Conservation (phyloP, 1,140 invertebrate genomes). For the Paralvinella palmiformis region DNA sequence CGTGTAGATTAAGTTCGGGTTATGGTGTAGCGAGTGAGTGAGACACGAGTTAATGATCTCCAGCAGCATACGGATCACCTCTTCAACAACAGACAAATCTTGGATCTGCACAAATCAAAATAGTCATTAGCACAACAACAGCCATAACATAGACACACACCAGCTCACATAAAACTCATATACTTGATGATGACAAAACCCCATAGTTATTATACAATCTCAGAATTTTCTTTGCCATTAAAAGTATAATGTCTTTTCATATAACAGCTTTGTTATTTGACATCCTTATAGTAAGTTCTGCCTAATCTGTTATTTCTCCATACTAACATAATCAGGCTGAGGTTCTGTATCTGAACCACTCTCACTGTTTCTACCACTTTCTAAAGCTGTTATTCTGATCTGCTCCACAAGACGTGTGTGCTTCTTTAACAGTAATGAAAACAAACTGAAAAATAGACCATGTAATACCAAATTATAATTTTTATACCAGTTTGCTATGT, state of each 20-base stretch:
- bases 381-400: constrained; percentile 29
- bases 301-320: too few species aligned
- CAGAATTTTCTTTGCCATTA: too few species aligned
- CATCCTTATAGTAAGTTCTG: too few species aligned
- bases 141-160: neutral
- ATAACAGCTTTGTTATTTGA: too few species aligned
- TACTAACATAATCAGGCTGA: constrained; percentile 35
- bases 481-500: too few species aligned
- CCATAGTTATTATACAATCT: too few species aligned
- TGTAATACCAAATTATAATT: too few species aligned
- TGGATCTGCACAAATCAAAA: constrained; percentile 41
- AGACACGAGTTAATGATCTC: constrained; percentile 94
- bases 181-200: neutral
- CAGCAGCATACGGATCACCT: constrained; percentile 83
- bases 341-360: constrained; percentile 20
- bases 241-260: too few species aligned
- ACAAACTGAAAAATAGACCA: constrained; percentile 33
- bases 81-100: constrained; percentile 90
- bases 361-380: neutral
- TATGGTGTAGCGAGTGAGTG: constrained; percentile 77
- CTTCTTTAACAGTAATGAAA: constrained; percentile 44
- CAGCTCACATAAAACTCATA: neutral
- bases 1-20: constrained; percentile 93
- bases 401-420: constrained; percentile 38
- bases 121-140: neutral